Conservation (phyloP, 2,113 vertebrate genomes). For the Bucco capensis region DNA sequence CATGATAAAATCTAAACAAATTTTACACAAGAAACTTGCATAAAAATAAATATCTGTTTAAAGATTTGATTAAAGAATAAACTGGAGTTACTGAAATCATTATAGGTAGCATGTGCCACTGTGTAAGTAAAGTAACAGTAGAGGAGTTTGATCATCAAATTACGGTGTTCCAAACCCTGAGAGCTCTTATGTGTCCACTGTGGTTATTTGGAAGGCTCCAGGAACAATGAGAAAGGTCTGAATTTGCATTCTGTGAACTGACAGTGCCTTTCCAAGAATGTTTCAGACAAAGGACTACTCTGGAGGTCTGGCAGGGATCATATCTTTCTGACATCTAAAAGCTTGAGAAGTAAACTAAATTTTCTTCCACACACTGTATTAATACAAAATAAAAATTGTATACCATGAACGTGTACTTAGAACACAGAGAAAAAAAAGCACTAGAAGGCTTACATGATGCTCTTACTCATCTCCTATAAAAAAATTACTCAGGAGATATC, state of each 20-base stretch:
- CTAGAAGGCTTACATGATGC: neutral
- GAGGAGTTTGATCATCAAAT: neutral
- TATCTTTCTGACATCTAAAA: neutral
- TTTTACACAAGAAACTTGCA: neutral
- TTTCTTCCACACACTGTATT: neutral
- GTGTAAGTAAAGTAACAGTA: neutral
- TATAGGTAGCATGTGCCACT: neutral
- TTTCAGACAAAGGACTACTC: neutral
- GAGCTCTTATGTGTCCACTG: neutral
- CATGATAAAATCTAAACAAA: neutral
- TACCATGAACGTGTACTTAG: neutral
- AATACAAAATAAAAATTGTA: neutral
- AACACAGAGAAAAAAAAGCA: neutral
- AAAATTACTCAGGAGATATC: neutral
- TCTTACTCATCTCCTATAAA: neutral
- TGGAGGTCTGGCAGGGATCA: neutral
- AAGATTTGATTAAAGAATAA: neutral
- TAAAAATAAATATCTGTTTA: neutral
- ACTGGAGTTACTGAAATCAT: neutral
- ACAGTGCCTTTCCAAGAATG: neutral
- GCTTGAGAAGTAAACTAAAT: neutral
- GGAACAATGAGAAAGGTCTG: neutral
- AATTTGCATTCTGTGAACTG: neutral
- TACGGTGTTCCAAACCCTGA: neutral
- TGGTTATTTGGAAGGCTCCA: neutral